Evolutionary conservation across 2,888 invertebrate genomes (phyloP), one percentile per base, ranked within the genome.

Genomic region (Acanthosoma haemorrhoidale): DNA sequence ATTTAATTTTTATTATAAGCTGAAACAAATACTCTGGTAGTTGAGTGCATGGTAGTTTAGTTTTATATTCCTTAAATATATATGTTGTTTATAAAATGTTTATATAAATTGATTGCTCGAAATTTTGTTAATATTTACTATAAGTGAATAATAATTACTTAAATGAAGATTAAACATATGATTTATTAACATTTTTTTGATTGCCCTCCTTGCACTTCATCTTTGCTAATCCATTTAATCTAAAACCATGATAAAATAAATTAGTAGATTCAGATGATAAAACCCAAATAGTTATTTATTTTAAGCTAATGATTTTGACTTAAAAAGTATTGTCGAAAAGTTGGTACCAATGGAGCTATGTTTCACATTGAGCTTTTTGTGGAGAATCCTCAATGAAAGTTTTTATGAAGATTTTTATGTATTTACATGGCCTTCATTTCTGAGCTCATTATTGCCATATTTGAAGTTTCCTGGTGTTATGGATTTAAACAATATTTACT

Each of bases 31-130:
- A 64, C 38, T 64, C 64, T 38, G 5, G 31, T 64, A 64, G 64
- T 39, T 5, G 15, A 41, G 39, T 64, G 64, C 64, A 64, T 64
- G 64, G 39, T 64, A 64, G 64, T 64, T 64, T 41, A 64, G 64
- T 64, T 64, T 64, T 64, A 39, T 64, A 64, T 64, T 61, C 41
- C 39, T 64, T n/a, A n/a, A n/a, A n/a, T 41, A 38, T 64, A 61
- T 61, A 64, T 64, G 64, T 64, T 41, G 64, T 64, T 64, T 64
- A 64, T 61, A 38, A 15, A 57, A 64, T 64, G 29, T 36, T 64
- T 38, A 64, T 25, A 64, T 41, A 41, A 41, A 64, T n/a, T 39
- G 64, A 64, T 41, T 64, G 39, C 64, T 39, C 38, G 29, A 41
- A 39, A 41, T 15, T 36, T 64, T 64, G 38, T 41, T 41, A 29